Base-by-base conservation (phyloP, 2,888 invertebrate genomes). In the Tanypteryx hageni region DNA sequence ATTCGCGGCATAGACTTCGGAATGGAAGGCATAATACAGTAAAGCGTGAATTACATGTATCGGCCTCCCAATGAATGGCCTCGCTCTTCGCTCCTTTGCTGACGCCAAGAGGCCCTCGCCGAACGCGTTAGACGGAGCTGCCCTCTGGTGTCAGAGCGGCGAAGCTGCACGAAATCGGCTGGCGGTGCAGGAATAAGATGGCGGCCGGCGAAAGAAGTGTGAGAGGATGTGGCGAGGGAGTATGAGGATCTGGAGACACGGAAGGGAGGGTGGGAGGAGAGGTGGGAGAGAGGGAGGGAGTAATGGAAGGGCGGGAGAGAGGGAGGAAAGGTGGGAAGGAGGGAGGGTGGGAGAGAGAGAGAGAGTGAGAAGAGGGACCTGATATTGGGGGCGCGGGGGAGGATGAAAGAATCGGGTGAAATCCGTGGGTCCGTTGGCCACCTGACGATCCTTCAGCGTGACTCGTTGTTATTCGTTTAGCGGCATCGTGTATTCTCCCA, bases 241-340 rank as follows among this genome's bases (percentile, higher is more conserved):
- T 18, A 64, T 64, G 18, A 10, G 13, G 16, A 5, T n/a, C n/a
- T 7, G 64, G 11, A 11, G 7, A 0, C 7, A 64, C 5, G 13
- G n/a, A 64, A n/a, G 27, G 57, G 82, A 44, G 68, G 14, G 56
- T 27, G n/a, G n/a, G 83, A 56, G 44, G 92, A 83, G 16, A 83
- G n/a, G 68, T 82, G 84, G 57, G n/a, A n/a, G 64, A n/a, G 18
- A 64, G 7, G 13, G 16, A 5, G 64, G 64, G 11, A 11, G 7
- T 7, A 64, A 64, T 7, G 13, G n/a, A 64, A n/a, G 64, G 81
- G 22, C 18, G 27, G 57, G 82, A 44, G 68, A 31, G 56, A 56
- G n/a, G n/a, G 83, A 56, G 44, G 92, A 83, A 31, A 83, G n/a
- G 68, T n/a, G n/a, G n/a, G n/a, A n/a, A 11, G 13, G 18, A 64